phyloP scores from a whole-genome alignment of 2,797 vertebrate species.

The Meda fulgida region DNA sequence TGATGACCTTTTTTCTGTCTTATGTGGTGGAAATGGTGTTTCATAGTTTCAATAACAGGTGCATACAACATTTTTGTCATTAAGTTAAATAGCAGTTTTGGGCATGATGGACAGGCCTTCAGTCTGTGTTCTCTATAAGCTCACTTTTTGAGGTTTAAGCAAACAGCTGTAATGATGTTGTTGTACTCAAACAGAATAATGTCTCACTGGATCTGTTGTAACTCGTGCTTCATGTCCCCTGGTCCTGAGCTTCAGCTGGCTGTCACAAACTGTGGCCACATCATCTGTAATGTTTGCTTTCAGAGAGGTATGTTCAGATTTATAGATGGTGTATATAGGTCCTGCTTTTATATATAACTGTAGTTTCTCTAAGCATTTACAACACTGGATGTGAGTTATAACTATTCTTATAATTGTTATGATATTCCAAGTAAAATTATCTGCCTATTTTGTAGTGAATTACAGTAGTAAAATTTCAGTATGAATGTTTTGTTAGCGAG shows the following conservation, averaged over 20 bases:
- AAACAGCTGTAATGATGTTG: not conserved
- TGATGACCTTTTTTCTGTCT: not conserved
- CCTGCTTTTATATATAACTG: not conserved
- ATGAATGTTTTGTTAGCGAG: not conserved
- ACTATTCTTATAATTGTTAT: not conserved
- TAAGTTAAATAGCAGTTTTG: not conserved
- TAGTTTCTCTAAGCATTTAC: not conserved
- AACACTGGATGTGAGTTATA: not conserved
- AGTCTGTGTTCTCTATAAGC: not conserved
- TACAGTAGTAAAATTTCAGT: not conserved
- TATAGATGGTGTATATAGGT: not conserved
- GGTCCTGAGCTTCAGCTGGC: slow-evolving; percentile 71
- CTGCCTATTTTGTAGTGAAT: not conserved
- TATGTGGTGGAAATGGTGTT: not conserved
- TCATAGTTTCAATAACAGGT: not conserved
- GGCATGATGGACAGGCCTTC: not conserved
- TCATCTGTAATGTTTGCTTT: slow-evolving; percentile 86
- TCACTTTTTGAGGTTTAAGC: not conserved
- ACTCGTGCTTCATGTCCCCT: slow-evolving; percentile 81
- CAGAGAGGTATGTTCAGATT: slow-evolving; percentile 79
- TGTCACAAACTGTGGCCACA: slow-evolving; percentile 88
- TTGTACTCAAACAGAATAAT: slow-evolving; percentile 66
- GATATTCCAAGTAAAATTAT: not conserved
- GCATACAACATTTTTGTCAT: not conserved
- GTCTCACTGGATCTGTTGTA: slow-evolving; percentile 83